Conservation (phyloP, 2,113 vertebrate species). For the Lanius collurio region DNA sequence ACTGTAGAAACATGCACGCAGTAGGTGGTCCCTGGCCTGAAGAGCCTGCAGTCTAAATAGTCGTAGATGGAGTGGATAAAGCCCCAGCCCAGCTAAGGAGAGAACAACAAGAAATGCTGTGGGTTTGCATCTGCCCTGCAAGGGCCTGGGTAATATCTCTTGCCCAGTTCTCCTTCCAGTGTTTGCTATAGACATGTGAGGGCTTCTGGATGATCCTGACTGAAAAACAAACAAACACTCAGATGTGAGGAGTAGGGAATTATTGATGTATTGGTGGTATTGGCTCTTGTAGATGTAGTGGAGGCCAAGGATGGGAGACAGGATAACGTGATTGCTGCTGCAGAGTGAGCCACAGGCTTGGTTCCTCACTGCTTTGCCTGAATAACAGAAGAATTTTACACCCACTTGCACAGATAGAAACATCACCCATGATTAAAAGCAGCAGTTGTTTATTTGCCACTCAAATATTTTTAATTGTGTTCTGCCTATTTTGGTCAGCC, state of each 20-base stretch:
- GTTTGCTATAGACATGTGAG: not conserved
- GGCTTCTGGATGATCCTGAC: not conserved
- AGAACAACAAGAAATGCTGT: not conserved
- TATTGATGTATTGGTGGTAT: not conserved
- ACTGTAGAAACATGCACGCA: not conserved
- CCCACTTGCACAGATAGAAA: conserved; percentile 16
- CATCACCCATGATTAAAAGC: not conserved
- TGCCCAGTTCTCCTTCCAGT: not conserved
- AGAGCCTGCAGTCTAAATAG: conserved; percentile 38
- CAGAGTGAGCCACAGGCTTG: not conserved
- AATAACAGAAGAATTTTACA: conserved; percentile 21
- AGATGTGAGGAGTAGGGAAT: not conserved
- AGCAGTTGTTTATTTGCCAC: conserved; percentile 21
- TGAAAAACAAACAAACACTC: not conserved
- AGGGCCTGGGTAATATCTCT: not conserved
- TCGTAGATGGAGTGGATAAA: conserved; percentile 3
- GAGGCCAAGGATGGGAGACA: not conserved
- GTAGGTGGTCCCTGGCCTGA: conserved; percentile 52
- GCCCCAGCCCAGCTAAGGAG: not conserved
- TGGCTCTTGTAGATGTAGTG: not conserved
- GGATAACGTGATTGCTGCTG: not conserved
- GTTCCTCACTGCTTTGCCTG: not conserved
- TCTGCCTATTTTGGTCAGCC: not conserved
- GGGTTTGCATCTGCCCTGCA: not conserved
- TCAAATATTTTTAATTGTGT: not conserved